These are phyloP conservation scores for Apeltes quadracus DNA, from an alignment of 2,113 vertebrate species.

Conservation along the genomic window DNA sequence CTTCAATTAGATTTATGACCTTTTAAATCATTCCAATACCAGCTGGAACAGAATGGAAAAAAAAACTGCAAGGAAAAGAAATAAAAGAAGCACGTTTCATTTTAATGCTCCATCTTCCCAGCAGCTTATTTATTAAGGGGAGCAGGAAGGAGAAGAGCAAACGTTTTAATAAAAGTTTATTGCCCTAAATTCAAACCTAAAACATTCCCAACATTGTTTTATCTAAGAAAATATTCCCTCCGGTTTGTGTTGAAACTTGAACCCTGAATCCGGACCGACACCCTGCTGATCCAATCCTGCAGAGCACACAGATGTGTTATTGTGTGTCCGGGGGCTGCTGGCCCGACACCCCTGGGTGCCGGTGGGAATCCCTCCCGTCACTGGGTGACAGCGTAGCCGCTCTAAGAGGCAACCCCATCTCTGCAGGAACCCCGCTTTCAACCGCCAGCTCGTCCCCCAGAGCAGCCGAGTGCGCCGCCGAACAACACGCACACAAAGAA, in stretches of 20 bases:
- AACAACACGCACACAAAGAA: slow-evolving; percentile 15
- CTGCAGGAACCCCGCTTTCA: slow-evolving; percentile 18
- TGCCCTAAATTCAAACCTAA: too few species aligned
- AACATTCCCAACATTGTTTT: too few species aligned
- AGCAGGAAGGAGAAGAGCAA: too few species aligned
- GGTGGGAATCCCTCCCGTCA: slow-evolving; percentile 2
- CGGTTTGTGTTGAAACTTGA: too few species aligned
- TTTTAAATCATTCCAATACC: neutral
- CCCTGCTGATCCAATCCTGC: slow-evolving; percentile 28
- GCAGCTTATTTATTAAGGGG: too few species aligned
- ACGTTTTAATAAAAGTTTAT: too few species aligned
- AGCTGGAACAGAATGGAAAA: neutral
- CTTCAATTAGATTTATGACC: neutral
- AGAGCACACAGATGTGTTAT: slow-evolving; percentile 38
- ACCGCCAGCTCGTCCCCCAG: slow-evolving; percentile 22
- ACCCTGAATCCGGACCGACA: slow-evolving; percentile 5
- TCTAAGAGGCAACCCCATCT: neutral
- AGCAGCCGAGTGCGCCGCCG: slow-evolving; percentile 29
- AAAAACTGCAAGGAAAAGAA: neutral
- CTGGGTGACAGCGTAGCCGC: slow-evolving; percentile 1
- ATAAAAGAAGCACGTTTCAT: neutral
- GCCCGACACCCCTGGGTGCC: slow-evolving; percentile 13
- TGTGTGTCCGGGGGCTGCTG: neutral
- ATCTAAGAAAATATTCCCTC: too few species aligned
- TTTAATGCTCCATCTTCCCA: neutral